These are phyloP conservation scores for Antheraea pernyi DNA, from an alignment of 1,140 invertebrate genomes.

Conservation along the genomic window DNA sequence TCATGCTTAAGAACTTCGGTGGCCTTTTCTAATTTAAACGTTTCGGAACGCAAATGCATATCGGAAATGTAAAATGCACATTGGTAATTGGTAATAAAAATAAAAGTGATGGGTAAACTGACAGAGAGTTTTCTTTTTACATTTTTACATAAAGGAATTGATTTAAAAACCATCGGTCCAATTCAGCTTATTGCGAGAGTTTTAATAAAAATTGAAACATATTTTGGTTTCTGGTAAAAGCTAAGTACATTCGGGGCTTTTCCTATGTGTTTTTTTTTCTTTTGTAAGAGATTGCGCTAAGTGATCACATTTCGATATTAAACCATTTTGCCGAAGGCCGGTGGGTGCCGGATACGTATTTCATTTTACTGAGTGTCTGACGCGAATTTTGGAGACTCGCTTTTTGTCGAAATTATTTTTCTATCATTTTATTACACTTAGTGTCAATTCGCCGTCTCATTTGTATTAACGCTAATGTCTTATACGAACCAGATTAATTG, in stretches of 20 bases:
- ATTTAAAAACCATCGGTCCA: conserved; percentile 56
- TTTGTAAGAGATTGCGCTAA: conserved; percentile 78
- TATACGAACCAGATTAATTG: conserved; percentile 1
- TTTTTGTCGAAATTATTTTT: conserved; percentile 74
- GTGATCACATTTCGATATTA: conserved; percentile 80
- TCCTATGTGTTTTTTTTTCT: conserved; percentile 64
- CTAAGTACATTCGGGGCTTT: conserved; percentile 70
- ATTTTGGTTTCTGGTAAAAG: conserved; percentile 73
- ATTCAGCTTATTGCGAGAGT: conserved; percentile 49
- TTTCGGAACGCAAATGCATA: neutral
- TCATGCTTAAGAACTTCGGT: conserved; percentile 24
- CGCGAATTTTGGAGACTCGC: conserved; percentile 72
- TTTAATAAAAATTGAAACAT: conserved; percentile 67
- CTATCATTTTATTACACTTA: conserved; percentile 69
- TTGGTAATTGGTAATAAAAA: conserved; percentile 4
- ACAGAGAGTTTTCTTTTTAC: conserved; percentile 32
- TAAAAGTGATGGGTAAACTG: conserved; percentile 10
- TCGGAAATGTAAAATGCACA: conserved; percentile 7
- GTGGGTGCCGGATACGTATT: conserved; percentile 75
- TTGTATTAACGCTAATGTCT: conserved; percentile 23
- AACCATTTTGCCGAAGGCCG: conserved; percentile 74
- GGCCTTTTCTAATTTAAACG: conserved; percentile 25
- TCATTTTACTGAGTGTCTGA: conserved; percentile 79
- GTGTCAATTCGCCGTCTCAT: conserved; percentile 51
- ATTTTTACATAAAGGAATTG: conserved; percentile 39